Percentiles rank a stretch among this genome's conserved stretches.
Evolutionary conservation across 1,140 invertebrate genomes (phyloP).

Genomic region (Popillia japonica): DNA sequence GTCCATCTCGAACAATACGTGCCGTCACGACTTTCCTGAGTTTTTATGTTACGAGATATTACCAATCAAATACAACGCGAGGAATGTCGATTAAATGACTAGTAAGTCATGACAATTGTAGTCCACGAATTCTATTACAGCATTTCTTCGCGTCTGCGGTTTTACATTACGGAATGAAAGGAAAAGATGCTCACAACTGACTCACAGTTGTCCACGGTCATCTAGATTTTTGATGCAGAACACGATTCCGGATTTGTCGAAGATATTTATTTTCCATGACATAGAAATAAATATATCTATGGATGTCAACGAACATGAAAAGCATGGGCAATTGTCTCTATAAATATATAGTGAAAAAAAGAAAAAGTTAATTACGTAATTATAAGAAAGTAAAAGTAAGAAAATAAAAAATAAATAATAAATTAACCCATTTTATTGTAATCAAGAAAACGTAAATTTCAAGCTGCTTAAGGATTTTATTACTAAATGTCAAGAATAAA

Average conservation of each 20-base stretch:
- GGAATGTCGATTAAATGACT: not conserved
- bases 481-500: not conserved
- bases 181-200: not conserved
- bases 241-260: not conserved
- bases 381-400: too few species aligned
- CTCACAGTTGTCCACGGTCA: not conserved
- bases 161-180: not conserved
- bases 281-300: too few species aligned
- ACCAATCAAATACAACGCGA: not conserved
- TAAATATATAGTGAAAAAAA: too few species aligned
- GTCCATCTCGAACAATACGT: not conserved
- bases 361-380: too few species aligned
- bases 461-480: not conserved
- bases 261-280: not conserved
- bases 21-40: not conserved
- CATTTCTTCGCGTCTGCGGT: not conserved
- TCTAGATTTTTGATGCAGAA: not conserved
- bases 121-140: not conserved
- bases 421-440: too few species aligned
- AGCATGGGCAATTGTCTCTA: too few species aligned
- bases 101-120: not conserved
- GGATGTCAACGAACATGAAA: too few species aligned
- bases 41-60: not conserved
- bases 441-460: not conserved
- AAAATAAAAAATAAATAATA: too few species aligned